Base-by-base conservation (phyloP, 2,888 invertebrate genomes). In the Linyphia triangularis region DNA sequence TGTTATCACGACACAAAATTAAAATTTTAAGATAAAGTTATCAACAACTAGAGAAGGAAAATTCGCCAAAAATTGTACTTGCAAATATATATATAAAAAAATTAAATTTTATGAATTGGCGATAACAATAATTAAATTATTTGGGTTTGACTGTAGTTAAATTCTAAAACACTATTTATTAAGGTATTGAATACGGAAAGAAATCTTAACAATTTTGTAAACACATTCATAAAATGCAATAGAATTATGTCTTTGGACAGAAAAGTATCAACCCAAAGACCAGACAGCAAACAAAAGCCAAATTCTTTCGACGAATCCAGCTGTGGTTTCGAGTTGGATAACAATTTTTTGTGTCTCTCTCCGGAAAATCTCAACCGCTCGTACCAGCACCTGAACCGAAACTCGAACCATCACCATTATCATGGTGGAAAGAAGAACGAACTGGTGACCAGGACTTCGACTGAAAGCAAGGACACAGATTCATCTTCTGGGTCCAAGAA, bases 381-480 rank as follows among this genome's bases (percentile, higher is more conserved):
- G 0, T 73, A 81, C 28, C 81, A 81, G 26, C 75, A 86, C 0
- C 67, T 86, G n/a, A 81, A 69, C 30, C 73, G 67, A 22, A 51
- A 13, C n/a, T 67, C 51, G 22, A 78, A 85, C 26, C 85, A 78
- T 0, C 78, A 79, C 72, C 86, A 86, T 16, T 79, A 79, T 16
- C 69, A 77, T 33, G 70, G 70, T 9, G 26, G 22, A 0, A 86
- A 86, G 19, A 24, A 75, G 13, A 73, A 69, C 16, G 86, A 86
- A 51, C 73, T 86, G 2, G 61, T 81, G 2, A 86, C 86, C 7
- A 43, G 86, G 30, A 81, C 86, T 0, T 86, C 86, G 1, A 86
- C 79, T 0, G 86, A 86, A 57, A 86, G 86, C n/a, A 86, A 86
- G 67, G 86, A 86, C 22, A 86, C 86, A 0, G 86, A 86, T 30